These are phyloP conservation scores for Tenrec ecaudatus DNA, from an alignment of 2,113 vertebrate species.

Conservation along the genomic window DNA sequence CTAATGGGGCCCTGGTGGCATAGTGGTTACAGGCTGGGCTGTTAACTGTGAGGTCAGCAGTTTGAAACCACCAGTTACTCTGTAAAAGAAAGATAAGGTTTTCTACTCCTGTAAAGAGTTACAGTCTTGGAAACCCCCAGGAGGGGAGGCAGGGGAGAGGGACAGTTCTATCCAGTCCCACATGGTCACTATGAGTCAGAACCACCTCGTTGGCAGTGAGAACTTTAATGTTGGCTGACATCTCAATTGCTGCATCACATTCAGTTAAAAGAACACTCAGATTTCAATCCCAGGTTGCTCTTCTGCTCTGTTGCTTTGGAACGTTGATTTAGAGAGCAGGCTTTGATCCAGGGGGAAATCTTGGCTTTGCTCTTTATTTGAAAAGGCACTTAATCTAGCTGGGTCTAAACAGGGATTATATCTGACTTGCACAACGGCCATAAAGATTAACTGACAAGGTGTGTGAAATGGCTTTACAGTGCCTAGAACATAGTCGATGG, in stretches of 20 bases:
- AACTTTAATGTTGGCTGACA: not conserved
- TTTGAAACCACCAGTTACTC: no score
- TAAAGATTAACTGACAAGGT: not conserved
- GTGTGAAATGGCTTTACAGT: not conserved
- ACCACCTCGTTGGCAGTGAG: no score
- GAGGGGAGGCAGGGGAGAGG: no score
- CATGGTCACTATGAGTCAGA: no score
- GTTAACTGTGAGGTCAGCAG: no score
- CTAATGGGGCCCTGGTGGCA: no score
- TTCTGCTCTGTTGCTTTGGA: not conserved
- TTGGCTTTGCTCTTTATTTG: not conserved
- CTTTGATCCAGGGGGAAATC: not conserved
- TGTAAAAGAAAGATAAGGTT: no score
- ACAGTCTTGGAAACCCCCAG: no score
- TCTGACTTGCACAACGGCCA: not conserved
- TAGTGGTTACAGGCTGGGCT: no score
- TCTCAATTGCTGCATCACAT: not conserved
- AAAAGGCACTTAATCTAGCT: not conserved
- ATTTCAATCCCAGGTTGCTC: conserved; percentile 16
- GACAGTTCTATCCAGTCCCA: no score
- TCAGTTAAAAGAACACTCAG: not conserved
- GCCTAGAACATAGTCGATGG: not conserved
- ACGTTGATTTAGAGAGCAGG: conserved; percentile 25
- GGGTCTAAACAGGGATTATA: not conserved
- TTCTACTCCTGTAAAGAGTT: no score